These are phyloP conservation scores for Melinopterus prodromus DNA, from an alignment of 2,888 invertebrate genomes.

Conservation along the genomic window DNA sequence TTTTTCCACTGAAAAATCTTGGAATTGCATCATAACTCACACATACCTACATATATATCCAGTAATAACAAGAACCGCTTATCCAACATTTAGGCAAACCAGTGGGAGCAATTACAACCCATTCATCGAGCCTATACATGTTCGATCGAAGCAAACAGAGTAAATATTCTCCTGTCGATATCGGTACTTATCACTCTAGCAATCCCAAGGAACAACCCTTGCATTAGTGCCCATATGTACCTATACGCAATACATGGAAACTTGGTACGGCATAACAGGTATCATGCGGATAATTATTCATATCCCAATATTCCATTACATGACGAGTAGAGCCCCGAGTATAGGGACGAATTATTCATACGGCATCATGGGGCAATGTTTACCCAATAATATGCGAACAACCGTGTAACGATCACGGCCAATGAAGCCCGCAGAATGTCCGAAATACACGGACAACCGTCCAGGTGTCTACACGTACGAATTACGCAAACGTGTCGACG, in stretches of 20 bases:
- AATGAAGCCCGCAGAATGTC: neutral
- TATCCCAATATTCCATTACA: constrained; percentile 24
- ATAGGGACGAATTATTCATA: constrained; percentile 18
- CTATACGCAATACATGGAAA: neutral
- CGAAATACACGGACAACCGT: neutral
- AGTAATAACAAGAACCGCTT: too few relatives aligned
- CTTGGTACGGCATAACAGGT: neutral
- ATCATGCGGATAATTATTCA: constrained; percentile 25
- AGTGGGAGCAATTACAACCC: neutral
- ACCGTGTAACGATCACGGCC: constrained; percentile 15
- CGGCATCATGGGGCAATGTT: constrained; percentile 18
- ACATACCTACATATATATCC: too few relatives aligned
- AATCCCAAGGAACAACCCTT: neutral
- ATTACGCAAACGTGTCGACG: neutral
- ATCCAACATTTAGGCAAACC: too few relatives aligned
- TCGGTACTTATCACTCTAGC: neutral
- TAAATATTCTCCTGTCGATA: neutral
- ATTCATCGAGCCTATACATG: neutral
- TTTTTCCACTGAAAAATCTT: too few relatives aligned
- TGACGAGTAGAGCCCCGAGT: constrained; percentile 6
- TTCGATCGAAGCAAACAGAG: neutral
- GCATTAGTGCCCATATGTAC: neutral
- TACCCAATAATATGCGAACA: constrained; percentile 24
- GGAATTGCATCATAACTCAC: too few relatives aligned
- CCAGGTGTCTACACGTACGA: neutral